phyloP scores from a whole-genome alignment of 2,888 invertebrate genomes.

The Chesias legatella region DNA sequence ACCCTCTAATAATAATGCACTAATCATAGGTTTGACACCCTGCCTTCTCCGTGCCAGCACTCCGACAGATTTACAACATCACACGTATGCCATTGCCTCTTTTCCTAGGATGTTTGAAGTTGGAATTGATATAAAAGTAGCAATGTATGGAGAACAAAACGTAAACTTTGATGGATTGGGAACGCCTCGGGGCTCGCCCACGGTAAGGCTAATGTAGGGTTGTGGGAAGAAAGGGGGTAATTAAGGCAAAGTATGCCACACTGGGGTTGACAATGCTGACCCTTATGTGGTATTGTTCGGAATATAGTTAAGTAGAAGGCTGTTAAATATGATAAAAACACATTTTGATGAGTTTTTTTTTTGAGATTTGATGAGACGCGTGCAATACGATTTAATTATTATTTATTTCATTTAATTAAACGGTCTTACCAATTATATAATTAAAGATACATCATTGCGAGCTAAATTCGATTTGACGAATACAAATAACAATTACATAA shows the following conservation, averaged over 20 bases:
- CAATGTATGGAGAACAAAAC: conserved; percentile 31
- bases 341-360: too few relatives aligned
- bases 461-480: too few relatives aligned
- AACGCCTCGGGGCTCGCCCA: conserved; percentile 39
- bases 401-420: too few relatives aligned
- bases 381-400: too few relatives aligned
- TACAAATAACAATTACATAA: too few relatives aligned
- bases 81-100: conserved; percentile 32
- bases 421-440: too few relatives aligned
- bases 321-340: not conserved
- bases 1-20: conserved; percentile 61
- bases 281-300: conserved; percentile 22
- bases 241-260: conserved; percentile 70
- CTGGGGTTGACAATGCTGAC: conserved; percentile 59
- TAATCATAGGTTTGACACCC: conserved; percentile 77
- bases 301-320: conserved; percentile 6
- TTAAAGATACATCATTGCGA: too few relatives aligned
- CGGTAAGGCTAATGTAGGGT: conserved; percentile 66
- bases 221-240: conserved; percentile 61
- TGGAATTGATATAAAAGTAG: conserved; percentile 5
- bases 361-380: too few relatives aligned
- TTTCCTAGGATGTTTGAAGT: not conserved
- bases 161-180: conserved; percentile 6
- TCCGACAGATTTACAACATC: not conserved
- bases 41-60: conserved; percentile 26